Evolutionary conservation across 2,888 invertebrate genomes (phyloP), one percentile per base, ranked within the genome.

Genomic region (Cephalotes varians): DNA sequence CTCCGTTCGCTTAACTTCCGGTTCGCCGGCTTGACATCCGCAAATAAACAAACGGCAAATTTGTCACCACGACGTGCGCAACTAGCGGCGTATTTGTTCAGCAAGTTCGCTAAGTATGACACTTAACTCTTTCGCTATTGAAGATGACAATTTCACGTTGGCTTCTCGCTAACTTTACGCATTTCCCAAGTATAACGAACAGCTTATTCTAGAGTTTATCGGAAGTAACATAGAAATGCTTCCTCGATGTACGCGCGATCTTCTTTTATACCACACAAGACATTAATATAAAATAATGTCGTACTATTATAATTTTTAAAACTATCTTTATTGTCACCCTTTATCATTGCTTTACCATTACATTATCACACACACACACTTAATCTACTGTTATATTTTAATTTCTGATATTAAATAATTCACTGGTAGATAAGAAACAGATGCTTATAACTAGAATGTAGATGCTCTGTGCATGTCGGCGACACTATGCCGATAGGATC

Each of bases 41-140:
- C 54, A 71, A 71, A 71, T 69, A 77, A 77, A 77, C 72, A 77
- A 71, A 56, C 71, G 71, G 44, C 54, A 34, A 71, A 77, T 77
- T 71, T 67, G 76, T 67, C 71, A 51, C 51, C 37, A 49, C 51
- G 69, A 76, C 51, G 40, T 76, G 72, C 72, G 77, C 77, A 71
- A 77, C 54, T 54, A 54, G 28, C 40, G 54, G 7, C 71, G 40
- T 71, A 56, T 77, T 56, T 77, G 77, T 77, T 71, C 72, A 56
- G 31, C 54, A 37, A 77, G 54, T 77, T 77, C 54, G 44, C 77
- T 56, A 71, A 56, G 71, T 76, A 71, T 77, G 71, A 71, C 76
- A 76, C 71, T 77, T 71, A 77, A 77, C 31, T 77, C 77, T 77
- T 69, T 76, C 25, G 67, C 69, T 71, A 71, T 77, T 77, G 72